Base-by-base conservation (phyloP, 2,113 vertebrate genomes). In the Lepus timidus region DNA sequence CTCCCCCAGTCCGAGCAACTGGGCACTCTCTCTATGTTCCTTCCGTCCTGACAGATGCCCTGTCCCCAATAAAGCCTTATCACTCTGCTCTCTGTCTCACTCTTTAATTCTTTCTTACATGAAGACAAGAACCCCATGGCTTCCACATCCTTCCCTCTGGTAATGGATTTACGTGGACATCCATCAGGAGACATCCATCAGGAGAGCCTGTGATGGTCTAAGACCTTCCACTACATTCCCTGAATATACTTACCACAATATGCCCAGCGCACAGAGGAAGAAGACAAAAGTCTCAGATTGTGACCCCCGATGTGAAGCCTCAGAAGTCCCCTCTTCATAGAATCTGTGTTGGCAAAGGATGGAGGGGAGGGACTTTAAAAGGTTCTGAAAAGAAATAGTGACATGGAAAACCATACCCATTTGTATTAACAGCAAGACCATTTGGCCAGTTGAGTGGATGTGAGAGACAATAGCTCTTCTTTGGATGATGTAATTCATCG, bases 391-490 rank as follows among this genome's bases (percentile, higher is more conserved):
- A 73, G 25, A 31, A 5, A 51, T 8, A 1, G 7, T 4, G 5
- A n/a, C 13, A 7, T 23, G 61, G 58, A 36, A 76, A 90, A 11
- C 8, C 25, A 16, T 2, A 10, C 9, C 9, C 9, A 4, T 10
- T 5, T 16, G 1, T 4, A 6, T 31, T 52, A 79, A 70, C 25
- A 11, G 31, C 36, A 39, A 17, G 31, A 61, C 3, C 12, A 6
- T n/a, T 16, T 33, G 11, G 22, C 9, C 33, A 2, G 0, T n/a
- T 3, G n/a, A 49, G 51, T 4, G 6, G 82, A 25, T 1, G 6
- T 9, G 12, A 58, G 20, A 61, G 4, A 9, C 3, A 1, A 27
- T 12, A 75, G 27, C 29, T 85, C 49, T 71, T 81, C 83, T 31
- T 71, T 73, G 36, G 49, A 17, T 10, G 2, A 12, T 51, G 2